These are phyloP conservation scores for Lontra canadensis DNA, from an alignment of 2,113 vertebrate species.

Conservation along the genomic window DNA sequence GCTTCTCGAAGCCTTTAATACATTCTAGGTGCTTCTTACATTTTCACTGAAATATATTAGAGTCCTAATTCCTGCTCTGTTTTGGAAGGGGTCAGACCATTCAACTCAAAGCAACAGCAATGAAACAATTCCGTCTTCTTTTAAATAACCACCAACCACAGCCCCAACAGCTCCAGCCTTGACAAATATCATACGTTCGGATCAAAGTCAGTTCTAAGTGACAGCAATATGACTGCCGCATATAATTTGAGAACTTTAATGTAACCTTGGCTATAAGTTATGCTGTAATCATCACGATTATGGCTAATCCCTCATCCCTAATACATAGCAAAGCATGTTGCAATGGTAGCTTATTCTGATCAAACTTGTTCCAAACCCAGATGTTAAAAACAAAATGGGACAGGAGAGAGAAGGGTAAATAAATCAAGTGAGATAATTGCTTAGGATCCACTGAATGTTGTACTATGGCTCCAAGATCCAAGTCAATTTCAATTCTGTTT, in stretches of 20 bases:
- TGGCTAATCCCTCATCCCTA: background rate
- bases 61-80: background rate
- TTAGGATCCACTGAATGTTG: background rate
- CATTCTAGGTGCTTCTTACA: background rate
- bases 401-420: background rate
- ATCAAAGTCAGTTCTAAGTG: background rate
- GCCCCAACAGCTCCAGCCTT: background rate
- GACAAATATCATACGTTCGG: background rate
- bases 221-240: background rate
- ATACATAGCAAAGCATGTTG: background rate
- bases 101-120: background rate
- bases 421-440: background rate
- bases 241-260: background rate
- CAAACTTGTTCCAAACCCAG: background rate
- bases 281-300: background rate
- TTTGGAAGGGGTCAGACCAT: background rate
- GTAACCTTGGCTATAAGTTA: background rate
- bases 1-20: background rate
- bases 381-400: background rate
- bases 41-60: background rate
- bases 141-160: background rate
- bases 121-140: background rate
- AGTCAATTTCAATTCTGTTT: constrained; percentile 28
- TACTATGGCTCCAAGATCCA: background rate
- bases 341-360: background rate